Percentiles rank a stretch among this genome's conserved stretches.
Evolutionary conservation across 2,797 vertebrate species (phyloP).

Genomic region (Neostethus bicornis): DNA sequence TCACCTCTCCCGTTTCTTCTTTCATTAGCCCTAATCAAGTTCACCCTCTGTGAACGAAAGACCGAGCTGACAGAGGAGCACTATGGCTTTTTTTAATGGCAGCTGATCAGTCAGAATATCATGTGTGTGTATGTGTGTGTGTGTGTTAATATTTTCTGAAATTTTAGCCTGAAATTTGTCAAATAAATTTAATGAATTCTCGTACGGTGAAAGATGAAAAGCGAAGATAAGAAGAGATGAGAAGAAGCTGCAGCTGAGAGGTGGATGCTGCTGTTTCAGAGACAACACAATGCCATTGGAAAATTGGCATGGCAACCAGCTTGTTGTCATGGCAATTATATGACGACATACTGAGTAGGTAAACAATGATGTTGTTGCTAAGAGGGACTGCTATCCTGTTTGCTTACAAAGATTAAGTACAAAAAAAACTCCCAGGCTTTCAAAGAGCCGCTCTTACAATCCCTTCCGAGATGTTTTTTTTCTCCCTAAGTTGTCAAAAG

Average conservation of each 20-base stretch:
- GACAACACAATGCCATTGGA: constrained; percentile 78
- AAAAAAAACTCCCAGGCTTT: constrained; percentile 36
- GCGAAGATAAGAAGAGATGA: constrained; percentile 31
- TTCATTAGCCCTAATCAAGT: constrained; percentile 62
- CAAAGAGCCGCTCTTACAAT: constrained; percentile 11
- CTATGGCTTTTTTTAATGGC: constrained; percentile 44
- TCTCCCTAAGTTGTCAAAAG: constrained; percentile 4
- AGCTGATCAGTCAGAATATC: constrained; percentile 19
- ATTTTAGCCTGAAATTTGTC: constrained; percentile 7
- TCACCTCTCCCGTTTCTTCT: constrained; percentile 64
- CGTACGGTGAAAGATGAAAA: constrained; percentile 10
- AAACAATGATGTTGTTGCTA: constrained; percentile 84
- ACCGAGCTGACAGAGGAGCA: constrained; percentile 36
- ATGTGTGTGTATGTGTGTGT: constrained; percentile 5
- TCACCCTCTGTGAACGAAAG: constrained; percentile 44
- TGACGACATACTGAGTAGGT: constrained; percentile 85
- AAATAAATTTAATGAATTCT: constrained; percentile 1
- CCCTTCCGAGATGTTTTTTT: constrained; percentile 11
- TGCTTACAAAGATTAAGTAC: constrained; percentile 70
- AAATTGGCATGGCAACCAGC: constrained; percentile 85
- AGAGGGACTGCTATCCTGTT: constrained; percentile 73
- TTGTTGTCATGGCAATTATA: constrained; percentile 83
- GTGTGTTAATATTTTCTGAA: constrained; percentile 7
- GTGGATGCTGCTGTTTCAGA: constrained; percentile 67
- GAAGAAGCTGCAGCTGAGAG: constrained; percentile 58